Evolutionary conservation across 2,888 invertebrate genomes (phyloP).

Genomic region (Seladonia tumulorum): DNA sequence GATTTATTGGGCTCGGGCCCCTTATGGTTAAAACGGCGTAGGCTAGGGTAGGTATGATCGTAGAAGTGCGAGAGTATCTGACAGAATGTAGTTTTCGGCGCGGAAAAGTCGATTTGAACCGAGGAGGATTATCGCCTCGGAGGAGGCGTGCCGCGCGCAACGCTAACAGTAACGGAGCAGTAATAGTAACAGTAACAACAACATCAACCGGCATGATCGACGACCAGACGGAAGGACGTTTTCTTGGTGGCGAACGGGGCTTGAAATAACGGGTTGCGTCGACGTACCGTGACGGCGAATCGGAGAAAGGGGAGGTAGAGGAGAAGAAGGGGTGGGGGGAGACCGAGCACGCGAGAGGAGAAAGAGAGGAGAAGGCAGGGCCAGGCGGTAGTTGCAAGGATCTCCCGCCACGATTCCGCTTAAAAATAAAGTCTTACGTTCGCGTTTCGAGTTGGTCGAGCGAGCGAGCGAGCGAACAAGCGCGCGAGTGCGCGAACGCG

Average conservation of each 20-base stretch:
- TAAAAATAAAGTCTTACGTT: slow-evolving; percentile 72
- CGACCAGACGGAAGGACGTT: not conserved
- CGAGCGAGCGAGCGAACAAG: not conserved
- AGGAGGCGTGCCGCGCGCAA: not conserved
- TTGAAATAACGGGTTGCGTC: slow-evolving; percentile 57
- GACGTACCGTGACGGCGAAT: slow-evolving; percentile 23
- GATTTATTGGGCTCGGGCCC: no score
- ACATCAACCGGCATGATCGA: not conserved
- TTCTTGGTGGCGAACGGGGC: slow-evolving; percentile 38
- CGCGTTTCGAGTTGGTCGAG: slow-evolving; percentile 26
- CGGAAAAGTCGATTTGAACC: not conserved
- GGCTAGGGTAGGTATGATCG: no score
- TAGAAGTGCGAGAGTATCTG: no score
- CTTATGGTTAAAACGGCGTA: no score
- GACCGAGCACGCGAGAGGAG: slow-evolving; percentile 1
- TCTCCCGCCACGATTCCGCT: slow-evolving; percentile 65
- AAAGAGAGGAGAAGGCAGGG: slow-evolving; percentile 14
- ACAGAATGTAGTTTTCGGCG: not conserved
- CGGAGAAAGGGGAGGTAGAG: slow-evolving; percentile 9
- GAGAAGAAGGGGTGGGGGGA: not conserved
- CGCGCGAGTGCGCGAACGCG: slow-evolving; percentile 19
- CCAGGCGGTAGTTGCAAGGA: slow-evolving; percentile 50
- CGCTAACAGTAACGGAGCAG: not conserved
- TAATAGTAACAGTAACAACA: no score
- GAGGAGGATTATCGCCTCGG: no score